Conservation (phyloP, 2,888 invertebrate species). For the Trissonchulus sp. region DNA sequence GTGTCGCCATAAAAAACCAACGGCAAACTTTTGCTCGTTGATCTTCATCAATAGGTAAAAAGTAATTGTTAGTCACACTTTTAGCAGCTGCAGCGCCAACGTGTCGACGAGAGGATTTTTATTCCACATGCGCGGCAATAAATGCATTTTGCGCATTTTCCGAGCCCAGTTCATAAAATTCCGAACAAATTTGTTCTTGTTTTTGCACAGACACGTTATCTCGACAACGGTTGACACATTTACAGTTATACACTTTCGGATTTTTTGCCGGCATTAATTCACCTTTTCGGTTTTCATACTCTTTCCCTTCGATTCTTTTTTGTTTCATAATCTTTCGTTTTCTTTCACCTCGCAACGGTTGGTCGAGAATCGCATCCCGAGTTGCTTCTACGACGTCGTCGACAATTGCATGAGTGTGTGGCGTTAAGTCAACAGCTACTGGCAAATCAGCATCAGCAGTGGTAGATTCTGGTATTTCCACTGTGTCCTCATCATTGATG, state of each 20-base stretch:
- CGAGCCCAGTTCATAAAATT: too few relatives aligned
- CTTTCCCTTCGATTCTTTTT: neutral
- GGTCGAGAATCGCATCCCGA: neutral
- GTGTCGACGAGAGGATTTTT: neutral
- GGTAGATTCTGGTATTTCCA: too few relatives aligned
- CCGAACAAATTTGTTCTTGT: too few relatives aligned
- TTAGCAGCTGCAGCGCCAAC: neutral
- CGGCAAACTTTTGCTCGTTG: neutral
- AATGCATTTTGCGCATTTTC: neutral
- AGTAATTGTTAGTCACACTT: neutral
- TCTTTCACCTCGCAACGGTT: neutral
- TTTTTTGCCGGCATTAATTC: neutral
- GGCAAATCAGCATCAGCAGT: too few relatives aligned
- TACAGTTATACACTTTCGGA: neutral
- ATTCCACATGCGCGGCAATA: neutral
- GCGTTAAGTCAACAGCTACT: too few relatives aligned
- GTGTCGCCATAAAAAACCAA: neutral
- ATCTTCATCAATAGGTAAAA: neutral
- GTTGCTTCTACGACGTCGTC: neutral
- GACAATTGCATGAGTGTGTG: neutral
- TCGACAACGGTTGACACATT: neutral
- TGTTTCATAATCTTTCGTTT: neutral
- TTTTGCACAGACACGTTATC: neutral
- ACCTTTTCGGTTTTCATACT: neutral
- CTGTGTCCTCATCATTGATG: too few relatives aligned